These are phyloP conservation scores for Thalassophryne amazonica DNA, from an alignment of 2,797 vertebrate genomes.

Conservation along the genomic window DNA sequence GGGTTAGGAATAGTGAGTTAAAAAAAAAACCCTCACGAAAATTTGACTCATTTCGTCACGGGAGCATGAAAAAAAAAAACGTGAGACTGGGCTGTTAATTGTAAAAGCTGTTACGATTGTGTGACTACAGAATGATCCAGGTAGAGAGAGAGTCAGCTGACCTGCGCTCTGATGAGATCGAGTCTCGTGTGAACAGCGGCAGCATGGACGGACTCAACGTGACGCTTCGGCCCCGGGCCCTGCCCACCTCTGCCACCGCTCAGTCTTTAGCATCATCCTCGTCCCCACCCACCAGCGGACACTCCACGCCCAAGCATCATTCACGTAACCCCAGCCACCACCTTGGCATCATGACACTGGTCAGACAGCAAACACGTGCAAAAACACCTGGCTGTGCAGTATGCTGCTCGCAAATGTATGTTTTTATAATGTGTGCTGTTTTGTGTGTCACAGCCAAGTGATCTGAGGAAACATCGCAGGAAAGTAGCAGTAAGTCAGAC, in stretches of 20 bases:
- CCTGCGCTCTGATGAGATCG: slow-evolving; percentile 90
- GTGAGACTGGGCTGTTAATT: too few species aligned
- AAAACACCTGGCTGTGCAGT: background rate
- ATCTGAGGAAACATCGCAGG: slow-evolving; percentile 95
- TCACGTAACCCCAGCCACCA: slow-evolving; percentile 88
- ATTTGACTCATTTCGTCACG: too few species aligned
- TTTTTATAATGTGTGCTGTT: slow-evolving; percentile 15
- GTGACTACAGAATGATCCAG: slow-evolving; percentile 89
- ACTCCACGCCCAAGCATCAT: slow-evolving; percentile 88
- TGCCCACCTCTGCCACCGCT: slow-evolving; percentile 92
- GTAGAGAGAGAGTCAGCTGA: slow-evolving; percentile 95
- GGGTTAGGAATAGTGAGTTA: too few species aligned
- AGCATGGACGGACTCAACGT: slow-evolving; percentile 96
- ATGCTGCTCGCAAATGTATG: background rate
- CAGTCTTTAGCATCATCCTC: slow-evolving; percentile 91
- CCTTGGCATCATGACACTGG: slow-evolving; percentile 95
- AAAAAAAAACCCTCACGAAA: too few species aligned
- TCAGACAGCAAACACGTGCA: slow-evolving; percentile 61
- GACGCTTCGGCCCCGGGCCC: slow-evolving; percentile 85
- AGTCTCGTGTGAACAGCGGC: slow-evolving; percentile 91
- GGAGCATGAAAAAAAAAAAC: too few species aligned
- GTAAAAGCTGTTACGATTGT: background rate
- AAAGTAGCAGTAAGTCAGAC: slow-evolving; percentile 88
- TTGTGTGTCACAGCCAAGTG: slow-evolving; percentile 84
- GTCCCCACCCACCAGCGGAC: slow-evolving; percentile 86